Conservation (phyloP, 2,888 invertebrate species). For the Eulithis prunata region DNA sequence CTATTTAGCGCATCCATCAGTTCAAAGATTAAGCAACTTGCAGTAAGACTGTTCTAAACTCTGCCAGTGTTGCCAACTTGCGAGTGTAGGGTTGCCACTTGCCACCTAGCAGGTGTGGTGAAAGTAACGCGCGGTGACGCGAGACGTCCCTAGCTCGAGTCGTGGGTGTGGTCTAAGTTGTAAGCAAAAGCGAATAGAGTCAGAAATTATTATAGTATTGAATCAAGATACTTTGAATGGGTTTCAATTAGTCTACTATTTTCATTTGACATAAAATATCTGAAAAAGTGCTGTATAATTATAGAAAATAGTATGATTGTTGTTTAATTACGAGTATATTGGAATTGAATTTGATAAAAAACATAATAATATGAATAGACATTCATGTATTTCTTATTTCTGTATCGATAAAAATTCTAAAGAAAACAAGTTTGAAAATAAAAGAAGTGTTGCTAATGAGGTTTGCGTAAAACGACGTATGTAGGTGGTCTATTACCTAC, state of each 20-base stretch:
- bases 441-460: slow-evolving; percentile 5
- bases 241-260: too few species aligned
- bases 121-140: slow-evolving; percentile 69
- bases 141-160: slow-evolving; percentile 56
- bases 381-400: too few species aligned
- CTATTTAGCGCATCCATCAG: slow-evolving; percentile 41
- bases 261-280: too few species aligned
- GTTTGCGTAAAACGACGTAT: slow-evolving; percentile 12
- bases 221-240: too few species aligned
- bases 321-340: too few species aligned
- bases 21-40: slow-evolving; percentile 41
- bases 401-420: too few species aligned
- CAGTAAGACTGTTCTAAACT: slow-evolving; percentile 40
- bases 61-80: slow-evolving; percentile 27
- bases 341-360: too few species aligned
- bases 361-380: too few species aligned
- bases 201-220: too few species aligned
- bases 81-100: slow-evolving; percentile 31
- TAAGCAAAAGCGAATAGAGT: background rate
- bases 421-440: background rate
- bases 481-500: slow-evolving; percentile 22
- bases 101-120: slow-evolving; percentile 39
- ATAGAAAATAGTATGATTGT: too few species aligned
- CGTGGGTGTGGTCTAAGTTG: slow-evolving; percentile 33
- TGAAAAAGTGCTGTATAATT: too few species aligned